Conservation (phyloP, 2,797 vertebrate genomes). For the Sebastes paucispinis region DNA sequence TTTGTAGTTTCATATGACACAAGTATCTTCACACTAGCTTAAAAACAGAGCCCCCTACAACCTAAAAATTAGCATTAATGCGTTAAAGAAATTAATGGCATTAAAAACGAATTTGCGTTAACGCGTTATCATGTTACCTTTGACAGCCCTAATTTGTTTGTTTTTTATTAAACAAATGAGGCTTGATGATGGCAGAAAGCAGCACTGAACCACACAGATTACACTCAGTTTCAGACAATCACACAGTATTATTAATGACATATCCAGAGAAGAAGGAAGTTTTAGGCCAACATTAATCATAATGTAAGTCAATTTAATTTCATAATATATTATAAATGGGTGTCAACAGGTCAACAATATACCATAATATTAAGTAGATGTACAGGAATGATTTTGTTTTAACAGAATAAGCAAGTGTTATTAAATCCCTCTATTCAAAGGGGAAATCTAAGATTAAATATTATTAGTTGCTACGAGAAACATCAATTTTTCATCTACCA, state of each 20-base stretch:
- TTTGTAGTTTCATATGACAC: too few relatives aligned
- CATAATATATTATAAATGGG: background rate
- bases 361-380: background rate
- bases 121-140: too few relatives aligned
- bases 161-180: background rate
- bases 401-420: background rate
- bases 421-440: background rate
- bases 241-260: background rate
- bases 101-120: too few relatives aligned
- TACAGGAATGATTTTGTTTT: background rate
- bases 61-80: too few relatives aligned
- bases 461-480: background rate
- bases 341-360: background rate
- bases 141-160: background rate
- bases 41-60: too few relatives aligned
- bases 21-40: too few relatives aligned
- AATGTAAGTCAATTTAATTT: background rate
- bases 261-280: background rate
- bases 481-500: conserved; percentile 28
- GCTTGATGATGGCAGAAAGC: too few relatives aligned
- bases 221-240: background rate
- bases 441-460: background rate
- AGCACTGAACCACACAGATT: background rate
- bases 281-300: background rate
- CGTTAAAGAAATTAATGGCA: too few relatives aligned